phyloP scores from a whole-genome alignment of 2,888 invertebrate genomes.

The Polydrusus cervinus region DNA sequence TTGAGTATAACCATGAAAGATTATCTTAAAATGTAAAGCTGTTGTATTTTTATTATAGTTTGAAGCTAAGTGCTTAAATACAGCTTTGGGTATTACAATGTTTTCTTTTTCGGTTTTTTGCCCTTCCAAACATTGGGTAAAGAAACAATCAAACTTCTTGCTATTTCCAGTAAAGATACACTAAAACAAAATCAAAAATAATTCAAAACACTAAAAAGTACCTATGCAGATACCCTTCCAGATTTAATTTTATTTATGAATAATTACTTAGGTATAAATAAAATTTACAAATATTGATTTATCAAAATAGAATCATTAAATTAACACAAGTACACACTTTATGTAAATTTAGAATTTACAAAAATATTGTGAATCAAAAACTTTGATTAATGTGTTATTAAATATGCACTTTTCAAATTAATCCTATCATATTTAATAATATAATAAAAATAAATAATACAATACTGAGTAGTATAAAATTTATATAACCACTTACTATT shows the following conservation, averaged over 20 bases:
- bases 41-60: slow-evolving; percentile 16
- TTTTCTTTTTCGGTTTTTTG: slow-evolving; percentile 24
- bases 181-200: slow-evolving; percentile 58
- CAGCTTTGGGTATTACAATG: slow-evolving; percentile 51
- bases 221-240: too few relatives aligned
- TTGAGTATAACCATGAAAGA: slow-evolving; percentile 62
- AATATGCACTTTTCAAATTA: too few relatives aligned
- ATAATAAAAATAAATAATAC: neutral
- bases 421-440: too few relatives aligned
- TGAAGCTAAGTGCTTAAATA: slow-evolving; percentile 59
- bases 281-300: too few relatives aligned
- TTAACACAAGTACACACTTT: too few relatives aligned
- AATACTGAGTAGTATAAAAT: neutral
- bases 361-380: too few relatives aligned
- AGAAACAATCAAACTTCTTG: slow-evolving; percentile 56
- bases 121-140: slow-evolving; percentile 58
- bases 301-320: too few relatives aligned
- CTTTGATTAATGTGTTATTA: too few relatives aligned
- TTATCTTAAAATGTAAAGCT: slow-evolving; percentile 59
- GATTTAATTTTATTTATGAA: too few relatives aligned
- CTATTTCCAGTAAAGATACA: slow-evolving; percentile 60
- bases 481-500: slow-evolving; percentile 55
- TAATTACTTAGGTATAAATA: too few relatives aligned
- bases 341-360: too few relatives aligned
- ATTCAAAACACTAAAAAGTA: neutral